A percentile compares a stretch with the other conserved stretches of the same genome.
Conservation (phyloP, 2,888 invertebrate genomes). For the Drosophila paranaensis region DNA sequence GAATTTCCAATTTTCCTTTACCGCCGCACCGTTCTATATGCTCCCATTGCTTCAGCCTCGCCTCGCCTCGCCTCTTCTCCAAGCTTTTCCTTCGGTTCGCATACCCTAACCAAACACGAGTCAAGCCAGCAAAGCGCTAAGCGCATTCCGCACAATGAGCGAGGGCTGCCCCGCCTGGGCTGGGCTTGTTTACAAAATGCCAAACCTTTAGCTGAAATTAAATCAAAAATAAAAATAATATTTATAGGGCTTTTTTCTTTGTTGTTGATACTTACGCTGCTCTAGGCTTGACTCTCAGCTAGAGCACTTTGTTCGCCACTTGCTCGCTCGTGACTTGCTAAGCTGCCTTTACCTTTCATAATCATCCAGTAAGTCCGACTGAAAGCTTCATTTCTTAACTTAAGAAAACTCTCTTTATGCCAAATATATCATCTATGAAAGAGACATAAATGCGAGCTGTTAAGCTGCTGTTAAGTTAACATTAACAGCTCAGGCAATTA, state of each 20-base stretch:
- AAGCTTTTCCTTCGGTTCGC: neutral
- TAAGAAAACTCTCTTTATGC: too few relatives aligned
- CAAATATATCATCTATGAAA: too few relatives aligned
- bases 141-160: neutral
- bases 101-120: conserved; percentile 38
- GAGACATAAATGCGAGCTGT: too few relatives aligned
- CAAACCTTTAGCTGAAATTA: neutral
- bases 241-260: neutral
- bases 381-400: too few relatives aligned
- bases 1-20: conserved; percentile 73
- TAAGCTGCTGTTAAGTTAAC: too few relatives aligned
- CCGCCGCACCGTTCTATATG: conserved; percentile 31
- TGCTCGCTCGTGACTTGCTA: too few relatives aligned
- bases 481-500: too few relatives aligned
- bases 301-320: neutral
- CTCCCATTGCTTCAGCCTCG: neutral
- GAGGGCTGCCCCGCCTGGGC: neutral
- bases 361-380: too few relatives aligned
- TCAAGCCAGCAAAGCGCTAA: neutral
- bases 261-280: neutral
- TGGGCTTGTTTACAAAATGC: conserved; percentile 2
- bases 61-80: neutral
- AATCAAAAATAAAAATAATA: conserved; percentile 9
- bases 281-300: neutral
- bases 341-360: too few relatives aligned